Percentiles rank a stretch among this genome's conserved stretches.
Conservation (phyloP, 2,888 invertebrate species). For the Dasypogon diadema region DNA sequence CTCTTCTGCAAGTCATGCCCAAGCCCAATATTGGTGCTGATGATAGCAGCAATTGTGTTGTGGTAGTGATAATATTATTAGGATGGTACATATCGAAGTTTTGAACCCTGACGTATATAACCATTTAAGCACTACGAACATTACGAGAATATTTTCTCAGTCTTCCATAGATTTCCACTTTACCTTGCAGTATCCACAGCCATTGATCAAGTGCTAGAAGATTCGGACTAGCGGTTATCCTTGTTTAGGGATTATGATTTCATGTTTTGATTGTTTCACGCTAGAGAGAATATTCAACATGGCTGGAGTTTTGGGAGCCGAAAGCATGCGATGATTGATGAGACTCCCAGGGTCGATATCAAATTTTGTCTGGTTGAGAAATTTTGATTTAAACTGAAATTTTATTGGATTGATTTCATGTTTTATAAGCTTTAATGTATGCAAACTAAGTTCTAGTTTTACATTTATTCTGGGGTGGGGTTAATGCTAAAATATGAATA, state of each 20-base stretch:
- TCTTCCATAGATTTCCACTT: conserved; percentile 25
- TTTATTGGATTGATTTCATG: no score
- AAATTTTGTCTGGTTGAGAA: conserved; percentile 30
- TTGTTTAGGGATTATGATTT: conserved; percentile 52
- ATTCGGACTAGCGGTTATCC: conserved; percentile 50
- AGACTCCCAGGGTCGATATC: conserved; percentile 49
- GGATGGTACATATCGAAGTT: background rate
- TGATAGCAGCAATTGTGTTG: conserved; percentile 9
- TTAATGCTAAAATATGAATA: no score
- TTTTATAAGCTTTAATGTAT: no score
- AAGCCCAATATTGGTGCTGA: conserved; percentile 34
- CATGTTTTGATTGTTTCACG: conserved; percentile 50
- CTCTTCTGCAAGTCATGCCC: conserved; percentile 43
- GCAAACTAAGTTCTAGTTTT: no score
- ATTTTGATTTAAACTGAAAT: conserved; percentile 29
- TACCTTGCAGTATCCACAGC: conserved; percentile 1
- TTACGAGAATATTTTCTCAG: conserved; percentile 11
- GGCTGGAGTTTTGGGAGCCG: conserved; percentile 26
- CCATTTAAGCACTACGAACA: background rate
- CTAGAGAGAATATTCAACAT: conserved; percentile 41
- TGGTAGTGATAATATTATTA: conserved; percentile 7
- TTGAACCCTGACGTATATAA: no score
- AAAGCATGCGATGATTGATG: conserved; percentile 47
- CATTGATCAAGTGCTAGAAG: conserved; percentile 48
- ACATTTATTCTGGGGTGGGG: no score